Base-by-base conservation (phyloP, 2,888 invertebrate species). In the Tenthredo notha region DNA sequence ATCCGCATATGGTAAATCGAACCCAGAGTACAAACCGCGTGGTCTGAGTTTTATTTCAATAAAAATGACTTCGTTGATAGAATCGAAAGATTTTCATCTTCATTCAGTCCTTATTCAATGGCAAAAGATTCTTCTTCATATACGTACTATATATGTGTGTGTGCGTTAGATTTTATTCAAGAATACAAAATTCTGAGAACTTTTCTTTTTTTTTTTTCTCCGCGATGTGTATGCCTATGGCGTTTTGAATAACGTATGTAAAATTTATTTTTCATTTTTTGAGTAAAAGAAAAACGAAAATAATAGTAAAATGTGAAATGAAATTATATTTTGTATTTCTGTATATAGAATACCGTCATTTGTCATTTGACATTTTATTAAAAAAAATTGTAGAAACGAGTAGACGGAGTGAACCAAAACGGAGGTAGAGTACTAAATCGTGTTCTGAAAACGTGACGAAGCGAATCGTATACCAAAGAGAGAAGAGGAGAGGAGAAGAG, bases 391-490 rank as follows among this genome's bases (percentile, higher is more conserved):
- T 33, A 21, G 33, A 29, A 77, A 29, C n/a, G 75, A 50, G 50
- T 75, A 9, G 18, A 50, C 4, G 50, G 29, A 50, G 33, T 18
- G 50, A 78, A 40, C 33, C 37, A 10, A 40, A 72, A 29, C 12
- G 77, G 7, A 33, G 25, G 54, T 12, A 10, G 78, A 80, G 78
- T 80, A 58, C 58, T 29, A 80, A 80, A 58, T 40, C 61, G 37
- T 80, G 61, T 80, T 80, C 37, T 80, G 61, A 40, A 61, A 80
- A 80, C 78, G 78, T 80, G 78, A 80, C 78, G n/a, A 61, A 61
- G 25, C 58, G 61, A 80, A 50, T 21, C n/a, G 61, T 80, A 12
- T 80, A 12, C 5, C 37, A 10, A 40, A 84, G 83, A 84, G 67
- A n/a, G 74, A 61, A 78, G 47, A 50, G 47, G 83, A 80, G 65